Evolutionary conservation across 2,797 vertebrate species (phyloP).

Genomic region (Alcedo quadribrachys): DNA sequence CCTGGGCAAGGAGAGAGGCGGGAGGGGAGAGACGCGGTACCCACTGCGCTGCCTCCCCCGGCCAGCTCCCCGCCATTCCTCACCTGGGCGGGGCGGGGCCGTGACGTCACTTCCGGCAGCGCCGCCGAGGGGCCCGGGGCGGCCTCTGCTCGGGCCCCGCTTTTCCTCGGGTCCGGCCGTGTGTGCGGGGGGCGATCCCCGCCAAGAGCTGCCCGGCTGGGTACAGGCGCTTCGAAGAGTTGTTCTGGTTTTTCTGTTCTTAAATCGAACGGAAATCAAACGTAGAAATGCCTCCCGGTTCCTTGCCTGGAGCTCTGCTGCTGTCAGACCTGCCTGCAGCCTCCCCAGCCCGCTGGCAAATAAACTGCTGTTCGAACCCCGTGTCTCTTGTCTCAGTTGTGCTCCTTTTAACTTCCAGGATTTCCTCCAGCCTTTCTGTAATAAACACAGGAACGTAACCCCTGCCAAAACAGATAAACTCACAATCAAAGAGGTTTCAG

Average conservation of each 20-base stretch:
- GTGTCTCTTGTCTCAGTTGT: not conserved
- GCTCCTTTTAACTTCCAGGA: constrained; percentile 41
- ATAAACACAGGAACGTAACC: constrained; percentile 52
- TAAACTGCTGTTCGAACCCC: not conserved
- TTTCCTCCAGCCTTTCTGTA: constrained; percentile 54
- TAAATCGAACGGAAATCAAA: not conserved
- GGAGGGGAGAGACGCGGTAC: too few relatives aligned
- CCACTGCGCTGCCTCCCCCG: not conserved
- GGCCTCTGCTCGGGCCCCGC: too few relatives aligned
- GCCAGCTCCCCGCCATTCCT: not conserved
- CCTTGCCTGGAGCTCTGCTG: not conserved
- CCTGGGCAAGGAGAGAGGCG: too few relatives aligned
- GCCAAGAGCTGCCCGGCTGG: too few relatives aligned
- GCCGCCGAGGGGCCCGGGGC: too few relatives aligned
- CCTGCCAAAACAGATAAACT: not conserved
- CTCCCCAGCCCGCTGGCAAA: not conserved
- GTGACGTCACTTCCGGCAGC: not conserved
- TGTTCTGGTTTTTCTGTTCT: not conserved
- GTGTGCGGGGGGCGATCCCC: too few relatives aligned
- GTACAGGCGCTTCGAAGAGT: not conserved
- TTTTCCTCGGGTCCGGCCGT: too few relatives aligned
- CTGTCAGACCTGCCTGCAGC: not conserved
- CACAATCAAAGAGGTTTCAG: constrained; percentile 78
- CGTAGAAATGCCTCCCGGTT: not conserved
- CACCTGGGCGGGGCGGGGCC: not conserved